phyloP scores from a whole-genome alignment of 2,888 invertebrate species.

The Tolmerus cingulatus region DNA sequence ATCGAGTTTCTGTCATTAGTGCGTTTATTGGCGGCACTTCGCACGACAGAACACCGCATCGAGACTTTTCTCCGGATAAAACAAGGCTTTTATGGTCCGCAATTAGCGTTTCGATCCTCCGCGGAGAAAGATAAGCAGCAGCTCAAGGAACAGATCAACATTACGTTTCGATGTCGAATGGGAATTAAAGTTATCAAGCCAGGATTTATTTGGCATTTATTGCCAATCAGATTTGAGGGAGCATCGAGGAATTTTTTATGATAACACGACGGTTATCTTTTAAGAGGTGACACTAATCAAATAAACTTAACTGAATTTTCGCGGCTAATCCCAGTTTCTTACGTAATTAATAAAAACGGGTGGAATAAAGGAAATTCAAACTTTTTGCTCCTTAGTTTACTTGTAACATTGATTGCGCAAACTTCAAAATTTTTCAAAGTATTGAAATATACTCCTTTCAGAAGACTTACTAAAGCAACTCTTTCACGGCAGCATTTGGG shows the following conservation, averaged over 20 bases:
- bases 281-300: not conserved
- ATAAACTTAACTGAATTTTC: not conserved
- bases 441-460: no score
- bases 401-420: no score
- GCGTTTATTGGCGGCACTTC: not conserved
- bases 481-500: no score
- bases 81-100: not conserved
- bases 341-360: not conserved
- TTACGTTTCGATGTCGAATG: not conserved
- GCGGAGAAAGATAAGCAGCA: not conserved
- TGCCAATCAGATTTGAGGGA: not conserved
- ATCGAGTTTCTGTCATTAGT: not conserved
- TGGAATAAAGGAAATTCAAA: not conserved
- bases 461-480: no score
- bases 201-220: not conserved
- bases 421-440: no score
- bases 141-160: not conserved
- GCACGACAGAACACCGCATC: not conserved
- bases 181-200: not conserved
- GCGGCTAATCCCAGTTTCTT: not conserved
- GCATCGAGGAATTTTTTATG: not conserved
- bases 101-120: not conserved
- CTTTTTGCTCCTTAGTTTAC: no score
- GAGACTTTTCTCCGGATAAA: not conserved
- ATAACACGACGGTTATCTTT: not conserved